Evolutionary conservation across 2,888 invertebrate species (phyloP), one percentile per base, ranked within the genome.

Genomic region (Drosophila paranaensis): DNA sequence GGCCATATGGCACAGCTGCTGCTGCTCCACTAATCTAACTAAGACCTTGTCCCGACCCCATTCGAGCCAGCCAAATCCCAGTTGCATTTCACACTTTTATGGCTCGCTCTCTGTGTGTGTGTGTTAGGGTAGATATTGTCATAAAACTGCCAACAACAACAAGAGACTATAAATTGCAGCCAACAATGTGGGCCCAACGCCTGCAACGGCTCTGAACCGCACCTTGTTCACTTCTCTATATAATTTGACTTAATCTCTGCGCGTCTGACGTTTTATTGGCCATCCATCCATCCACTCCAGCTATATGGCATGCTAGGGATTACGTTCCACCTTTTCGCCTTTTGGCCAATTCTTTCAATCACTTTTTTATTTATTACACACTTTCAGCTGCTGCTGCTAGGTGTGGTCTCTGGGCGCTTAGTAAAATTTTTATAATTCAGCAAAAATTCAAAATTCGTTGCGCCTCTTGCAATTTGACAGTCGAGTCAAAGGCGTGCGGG

Each of bases 241-340:
- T 72, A 82, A 86, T 82, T 89, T 88, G 85, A 78, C 78, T 87
- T 87, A 89, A 89, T 87, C 89, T 82, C 89, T 82, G 68, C 60
- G 70, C 71, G 46, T 37, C 27, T 46, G 9, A n/a, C 39, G 33
- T 53, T 60, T 70, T 60, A 48, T 65, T 63, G 42, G 65, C 53
- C 65, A 61, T 43, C 62, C 55, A 60, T 46, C 33, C 33, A 57
- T 37, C 20, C 20, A 20, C 46, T 46, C 27, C 2, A 20, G 42
- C n/a, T 54, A 6, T 57, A 37, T 37, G 10, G 27, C 46, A 9
- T 40, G 42, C 50, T 51, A 50, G 78, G 83, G 89, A 83, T 83
- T 83, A 88, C 67, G 72, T 39, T 51, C 20, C 14, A 37, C 37
- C 33, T 46, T 40, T 46, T 46, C 11, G 48, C 10, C 10, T 33